phyloP scores from a whole-genome alignment of 2,888 invertebrate species.

The Lepetodrilus schrolli region DNA sequence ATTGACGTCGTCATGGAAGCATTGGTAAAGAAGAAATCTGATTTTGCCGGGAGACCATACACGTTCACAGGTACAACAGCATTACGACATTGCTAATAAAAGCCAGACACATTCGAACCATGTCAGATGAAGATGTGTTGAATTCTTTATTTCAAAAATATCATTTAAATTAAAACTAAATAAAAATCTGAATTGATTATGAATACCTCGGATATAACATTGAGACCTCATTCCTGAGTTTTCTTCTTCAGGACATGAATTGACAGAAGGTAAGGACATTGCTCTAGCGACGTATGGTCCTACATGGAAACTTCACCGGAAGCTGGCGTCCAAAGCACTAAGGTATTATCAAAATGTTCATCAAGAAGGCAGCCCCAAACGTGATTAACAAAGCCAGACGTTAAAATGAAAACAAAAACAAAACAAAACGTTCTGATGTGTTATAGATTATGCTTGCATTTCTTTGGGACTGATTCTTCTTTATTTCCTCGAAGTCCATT shows the following conservation, averaged over 20 bases:
- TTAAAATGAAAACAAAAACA: too few species aligned
- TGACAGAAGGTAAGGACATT: not conserved
- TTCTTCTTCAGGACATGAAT: not conserved
- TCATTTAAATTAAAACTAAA: not conserved
- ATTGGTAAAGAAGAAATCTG: not conserved
- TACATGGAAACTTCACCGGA: not conserved
- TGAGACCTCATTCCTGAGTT: not conserved
- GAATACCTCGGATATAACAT: not conserved
- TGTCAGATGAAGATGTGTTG: not conserved
- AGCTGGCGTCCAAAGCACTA: slow-evolving; percentile 1
- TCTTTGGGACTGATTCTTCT: too few species aligned
- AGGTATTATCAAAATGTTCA: not conserved
- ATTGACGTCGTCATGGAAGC: slow-evolving; percentile 8
- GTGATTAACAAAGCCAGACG: too few species aligned
- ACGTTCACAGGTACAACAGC: not conserved
- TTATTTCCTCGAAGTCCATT: too few species aligned
- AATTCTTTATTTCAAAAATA: not conserved
- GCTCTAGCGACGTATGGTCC: not conserved
- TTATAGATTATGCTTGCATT: too few species aligned
- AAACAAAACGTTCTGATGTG: too few species aligned
- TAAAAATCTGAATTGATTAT: not conserved
- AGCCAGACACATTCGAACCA: too few species aligned
- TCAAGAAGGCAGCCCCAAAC: not conserved
- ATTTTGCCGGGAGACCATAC: slow-evolving; percentile 20
- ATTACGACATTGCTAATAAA: too few species aligned